Base-by-base conservation (phyloP, 2,888 invertebrate species). In the Athalia circularis region DNA sequence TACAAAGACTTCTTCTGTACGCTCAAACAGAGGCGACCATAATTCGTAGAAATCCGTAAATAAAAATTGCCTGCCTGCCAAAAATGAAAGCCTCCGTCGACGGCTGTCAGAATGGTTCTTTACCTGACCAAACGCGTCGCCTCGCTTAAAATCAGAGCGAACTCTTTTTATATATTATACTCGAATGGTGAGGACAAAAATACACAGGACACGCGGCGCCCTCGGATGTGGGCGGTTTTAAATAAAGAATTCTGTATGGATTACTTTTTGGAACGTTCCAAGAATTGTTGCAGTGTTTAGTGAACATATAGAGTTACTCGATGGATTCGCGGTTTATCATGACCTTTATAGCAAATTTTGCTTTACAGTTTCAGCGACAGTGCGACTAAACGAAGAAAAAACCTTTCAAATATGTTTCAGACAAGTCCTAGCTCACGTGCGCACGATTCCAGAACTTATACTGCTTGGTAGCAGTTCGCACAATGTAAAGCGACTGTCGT, bases 361-460 rank as follows among this genome's bases (percentile, higher is more conserved):
- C n/a, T 13, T 15, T 9, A 15, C 62, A 3, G 11, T 6, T 15
- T 13, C 62, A n/a, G 11, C 13, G 13, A 62, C 8, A n/a, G 8
- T n/a, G 29, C 29, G 13, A 62, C 6, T n/a, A 7, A 8, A 62
- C 13, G 13, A 74, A 29, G 29, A 6, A 47, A 72, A 0, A 77
- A 59, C 6, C 43, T 59, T 62, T 80, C 80, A 83, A 79, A 84
- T 82, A 84, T 78, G 81, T 92, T 92, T 83, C 91, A 95, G 95
- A 90, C 95, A 95, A 94, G 95, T 95, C 85, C 87, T 95, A 80
- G 93, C 95, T n/a, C 95, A 95, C 88, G 94, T 95, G 80, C 93
- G 94, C 85, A 95, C 95, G 84, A 94, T 95, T 83, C 95, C 95
- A 4, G 95, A 96, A 90, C 92, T 97, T 82, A 94, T 96, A 75